Percentiles rank a stretch among this genome's conserved stretches.
These are phyloP conservation scores for Cylloceria caligata DNA, from an alignment of 2,888 invertebrate species.

Conservation along the genomic window DNA sequence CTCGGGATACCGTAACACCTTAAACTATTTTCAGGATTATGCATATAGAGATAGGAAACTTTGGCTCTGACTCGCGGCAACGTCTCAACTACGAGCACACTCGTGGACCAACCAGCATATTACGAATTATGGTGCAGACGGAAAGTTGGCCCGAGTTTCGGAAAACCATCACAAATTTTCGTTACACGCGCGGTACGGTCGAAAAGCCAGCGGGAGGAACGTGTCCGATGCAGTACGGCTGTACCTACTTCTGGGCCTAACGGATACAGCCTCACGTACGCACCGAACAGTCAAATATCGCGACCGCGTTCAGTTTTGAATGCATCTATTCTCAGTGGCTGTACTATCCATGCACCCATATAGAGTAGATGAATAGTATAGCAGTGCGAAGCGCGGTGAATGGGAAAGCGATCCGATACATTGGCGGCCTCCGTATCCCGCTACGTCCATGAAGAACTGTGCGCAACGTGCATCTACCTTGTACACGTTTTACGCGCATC, in stretches of 20 bases:
- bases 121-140: background rate
- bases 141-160: background rate
- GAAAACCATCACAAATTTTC: conserved; percentile 12
- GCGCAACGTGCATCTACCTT: background rate
- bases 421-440: conserved; percentile 1
- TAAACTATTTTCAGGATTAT: background rate
- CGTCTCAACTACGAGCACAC: background rate
- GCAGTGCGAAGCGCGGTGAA: background rate
- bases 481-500: conserved; percentile 10
- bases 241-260: background rate
- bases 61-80: background rate
- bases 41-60: conserved; percentile 2
- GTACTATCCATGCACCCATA: conserved; percentile 8
- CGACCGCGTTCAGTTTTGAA: conserved; percentile 15
- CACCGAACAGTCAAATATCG: conserved; percentile 5
- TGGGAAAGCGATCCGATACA: background rate
- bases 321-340: conserved; percentile 16
- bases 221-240: background rate
- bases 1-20: too few relatives aligned
- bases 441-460: background rate
- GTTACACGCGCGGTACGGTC: background rate
- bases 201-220: background rate
- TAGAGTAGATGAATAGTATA: background rate
- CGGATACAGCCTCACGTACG: conserved; percentile 20
- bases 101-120: background rate